Conservation (phyloP, 1,140 invertebrate species). For the Eriocheir sinensis region DNA sequence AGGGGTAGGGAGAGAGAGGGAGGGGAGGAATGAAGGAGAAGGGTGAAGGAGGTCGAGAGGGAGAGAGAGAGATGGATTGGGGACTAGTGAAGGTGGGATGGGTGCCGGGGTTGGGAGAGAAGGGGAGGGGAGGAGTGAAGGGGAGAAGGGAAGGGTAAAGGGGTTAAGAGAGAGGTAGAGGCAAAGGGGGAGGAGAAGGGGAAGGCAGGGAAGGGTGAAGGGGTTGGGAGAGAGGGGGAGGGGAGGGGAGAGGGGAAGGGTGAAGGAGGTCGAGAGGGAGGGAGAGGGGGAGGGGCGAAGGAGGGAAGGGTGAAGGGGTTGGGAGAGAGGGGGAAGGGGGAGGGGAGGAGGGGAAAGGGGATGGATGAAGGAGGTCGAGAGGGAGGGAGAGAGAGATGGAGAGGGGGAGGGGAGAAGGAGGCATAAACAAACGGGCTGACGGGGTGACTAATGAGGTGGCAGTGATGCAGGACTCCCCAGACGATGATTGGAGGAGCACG, state of each 20-base stretch:
- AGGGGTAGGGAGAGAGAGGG: too few species aligned
- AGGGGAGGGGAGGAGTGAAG: not conserved
- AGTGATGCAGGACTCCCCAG: not conserved
- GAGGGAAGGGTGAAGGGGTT: not conserved
- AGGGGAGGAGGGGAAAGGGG: not conserved
- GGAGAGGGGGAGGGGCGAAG: not conserved
- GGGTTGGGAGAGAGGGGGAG: not conserved
- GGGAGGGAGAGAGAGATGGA: not conserved
- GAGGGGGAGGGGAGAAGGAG: not conserved
- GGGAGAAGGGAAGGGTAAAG: not conserved
- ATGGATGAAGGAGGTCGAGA: not conserved
- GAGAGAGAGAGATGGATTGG: not conserved
- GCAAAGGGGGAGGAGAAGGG: not conserved
- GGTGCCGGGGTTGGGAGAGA: too few species aligned
- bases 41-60: not conserved
- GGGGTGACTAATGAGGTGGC: not conserved
- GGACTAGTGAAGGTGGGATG: not conserved
- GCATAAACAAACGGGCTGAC: not conserved
- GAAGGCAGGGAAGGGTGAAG: not conserved
- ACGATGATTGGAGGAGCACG: not conserved
- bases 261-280: not conserved
- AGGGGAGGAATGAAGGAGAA: not conserved
- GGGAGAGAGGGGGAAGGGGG: not conserved
- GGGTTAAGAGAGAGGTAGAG: too few species aligned
- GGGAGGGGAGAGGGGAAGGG: too few species aligned